Conservation (phyloP, 1,140 invertebrate genomes). For the Hypothenemus hampei region DNA sequence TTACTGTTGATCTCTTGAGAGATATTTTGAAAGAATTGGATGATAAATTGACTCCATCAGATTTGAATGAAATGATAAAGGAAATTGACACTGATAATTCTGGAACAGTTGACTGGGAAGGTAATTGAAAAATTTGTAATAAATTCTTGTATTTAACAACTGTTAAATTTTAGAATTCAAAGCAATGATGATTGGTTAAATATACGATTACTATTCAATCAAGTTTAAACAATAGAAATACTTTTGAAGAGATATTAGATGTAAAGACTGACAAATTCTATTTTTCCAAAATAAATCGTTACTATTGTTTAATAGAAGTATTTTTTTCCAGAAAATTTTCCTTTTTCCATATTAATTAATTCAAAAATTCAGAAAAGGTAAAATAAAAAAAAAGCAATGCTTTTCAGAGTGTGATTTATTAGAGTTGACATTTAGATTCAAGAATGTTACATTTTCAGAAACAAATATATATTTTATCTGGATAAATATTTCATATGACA, state of each 20-base stretch:
- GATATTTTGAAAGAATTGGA: slow-evolving; percentile 73
- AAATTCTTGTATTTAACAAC: not conserved
- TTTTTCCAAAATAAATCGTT: slow-evolving; percentile 3
- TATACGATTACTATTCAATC: not conserved
- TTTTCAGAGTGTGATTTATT: no score
- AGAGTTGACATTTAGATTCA: slow-evolving; percentile 39
- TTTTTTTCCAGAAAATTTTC: no score
- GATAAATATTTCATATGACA: slow-evolving; percentile 41
- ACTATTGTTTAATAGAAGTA: no score
- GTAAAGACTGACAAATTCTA: slow-evolving; percentile 17
- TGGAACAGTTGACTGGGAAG: slow-evolving; percentile 70
- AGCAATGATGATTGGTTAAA: slow-evolving; percentile 70
- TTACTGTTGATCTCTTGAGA: slow-evolving; percentile 66
- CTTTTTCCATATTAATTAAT: no score
- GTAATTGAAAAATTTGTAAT: slow-evolving; percentile 41
- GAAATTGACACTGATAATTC: slow-evolving; percentile 69
- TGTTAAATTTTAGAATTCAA: slow-evolving; percentile 76
- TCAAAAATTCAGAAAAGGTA: no score
- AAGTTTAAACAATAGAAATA: not conserved
- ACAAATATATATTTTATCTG: slow-evolving; percentile 42
- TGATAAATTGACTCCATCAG: slow-evolving; percentile 62
- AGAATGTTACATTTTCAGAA: slow-evolving; percentile 43
- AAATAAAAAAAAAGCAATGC: no score
- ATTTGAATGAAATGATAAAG: slow-evolving; percentile 70
- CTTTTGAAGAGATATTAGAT: not conserved